Percentiles rank a stretch among this genome's conserved stretches.
Evolutionary conservation across 2,113 vertebrate genomes (phyloP).

Genomic region (Neolamprologus longior): DNA sequence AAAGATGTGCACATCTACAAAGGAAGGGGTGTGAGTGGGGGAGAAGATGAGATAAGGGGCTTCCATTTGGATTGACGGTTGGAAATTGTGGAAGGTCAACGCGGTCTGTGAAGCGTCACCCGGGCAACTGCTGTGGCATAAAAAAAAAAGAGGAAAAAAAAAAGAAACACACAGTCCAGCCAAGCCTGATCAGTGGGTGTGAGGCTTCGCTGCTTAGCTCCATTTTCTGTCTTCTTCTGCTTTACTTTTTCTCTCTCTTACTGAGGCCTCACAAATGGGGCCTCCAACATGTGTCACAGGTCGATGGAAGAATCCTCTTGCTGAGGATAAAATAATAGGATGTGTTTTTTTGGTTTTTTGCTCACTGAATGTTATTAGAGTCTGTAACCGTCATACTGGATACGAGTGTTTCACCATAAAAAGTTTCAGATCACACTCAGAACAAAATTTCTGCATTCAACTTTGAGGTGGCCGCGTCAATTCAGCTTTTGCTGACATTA

Average conservation of each 20-base stretch:
- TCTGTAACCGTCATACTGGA: background rate
- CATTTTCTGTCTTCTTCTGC: background rate
- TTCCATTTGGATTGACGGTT: slow-evolving; percentile 71
- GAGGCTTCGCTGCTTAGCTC: slow-evolving; percentile 33
- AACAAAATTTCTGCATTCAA: background rate
- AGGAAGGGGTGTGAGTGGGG: slow-evolving; percentile 47
- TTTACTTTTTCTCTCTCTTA: background rate
- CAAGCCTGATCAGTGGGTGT: slow-evolving; percentile 45
- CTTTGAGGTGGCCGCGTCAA: background rate
- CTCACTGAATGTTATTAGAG: background rate
- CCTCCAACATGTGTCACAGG: slow-evolving; percentile 34
- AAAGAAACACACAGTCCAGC: slow-evolving; percentile 33
- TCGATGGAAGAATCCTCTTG: background rate
- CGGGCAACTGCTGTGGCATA: slow-evolving; percentile 49
- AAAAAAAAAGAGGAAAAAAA: slow-evolving; percentile 15
- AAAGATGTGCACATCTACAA: slow-evolving; percentile 74
- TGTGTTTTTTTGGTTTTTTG: background rate
- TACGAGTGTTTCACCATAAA: background rate
- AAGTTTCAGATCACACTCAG: background rate
- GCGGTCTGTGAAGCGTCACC: slow-evolving; percentile 61
- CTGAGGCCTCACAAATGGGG: slow-evolving; percentile 27
- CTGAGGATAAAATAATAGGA: slow-evolving; percentile 48
- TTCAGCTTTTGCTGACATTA: background rate
- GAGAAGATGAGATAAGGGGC: slow-evolving; percentile 51
- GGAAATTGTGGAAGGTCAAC: slow-evolving; percentile 68